Evolutionary conservation across 2,888 invertebrate species (phyloP).

Genomic region (Trissonchulus latispiculum): DNA sequence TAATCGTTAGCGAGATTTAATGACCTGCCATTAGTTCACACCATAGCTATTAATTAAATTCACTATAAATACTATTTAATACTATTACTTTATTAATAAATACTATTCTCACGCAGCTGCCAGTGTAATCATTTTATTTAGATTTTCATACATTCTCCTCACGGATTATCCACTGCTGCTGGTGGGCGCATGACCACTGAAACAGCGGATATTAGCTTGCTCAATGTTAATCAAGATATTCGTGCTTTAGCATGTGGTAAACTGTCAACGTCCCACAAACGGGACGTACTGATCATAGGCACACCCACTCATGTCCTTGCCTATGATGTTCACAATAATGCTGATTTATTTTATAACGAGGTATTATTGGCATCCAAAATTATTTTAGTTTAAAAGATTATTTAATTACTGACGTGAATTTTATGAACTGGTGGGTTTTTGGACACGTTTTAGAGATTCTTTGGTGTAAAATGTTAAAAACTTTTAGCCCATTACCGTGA

Average conservation of each 20-base stretch:
- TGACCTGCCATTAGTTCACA: no score
- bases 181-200: slow-evolving; percentile 50
- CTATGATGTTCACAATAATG: slow-evolving; percentile 81
- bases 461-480: no score
- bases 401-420: no score
- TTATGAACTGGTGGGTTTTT: no score
- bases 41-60: no score
- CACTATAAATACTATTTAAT: no score
- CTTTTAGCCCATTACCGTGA: no score
- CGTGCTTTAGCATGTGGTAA: slow-evolving; percentile 56
- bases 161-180: slow-evolving; percentile 60
- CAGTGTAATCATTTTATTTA: slow-evolving; percentile 19
- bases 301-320: slow-evolving; percentile 63
- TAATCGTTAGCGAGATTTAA: no score
- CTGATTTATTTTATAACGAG: slow-evolving; percentile 80
- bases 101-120: neutral
- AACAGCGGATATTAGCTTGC: slow-evolving; percentile 50
- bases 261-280: slow-evolving; percentile 54
- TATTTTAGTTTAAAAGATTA: no score
- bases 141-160: slow-evolving; percentile 53
- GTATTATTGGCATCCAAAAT: no score
- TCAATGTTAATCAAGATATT: slow-evolving; percentile 69
- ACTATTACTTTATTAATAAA: no score
- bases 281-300: slow-evolving; percentile 69
- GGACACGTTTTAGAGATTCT: no score